A percentile compares a stretch with the other conserved stretches of the same genome.
Conservation (phyloP, 1,140 invertebrate genomes). For the Eupristina koningsbergeri region DNA sequence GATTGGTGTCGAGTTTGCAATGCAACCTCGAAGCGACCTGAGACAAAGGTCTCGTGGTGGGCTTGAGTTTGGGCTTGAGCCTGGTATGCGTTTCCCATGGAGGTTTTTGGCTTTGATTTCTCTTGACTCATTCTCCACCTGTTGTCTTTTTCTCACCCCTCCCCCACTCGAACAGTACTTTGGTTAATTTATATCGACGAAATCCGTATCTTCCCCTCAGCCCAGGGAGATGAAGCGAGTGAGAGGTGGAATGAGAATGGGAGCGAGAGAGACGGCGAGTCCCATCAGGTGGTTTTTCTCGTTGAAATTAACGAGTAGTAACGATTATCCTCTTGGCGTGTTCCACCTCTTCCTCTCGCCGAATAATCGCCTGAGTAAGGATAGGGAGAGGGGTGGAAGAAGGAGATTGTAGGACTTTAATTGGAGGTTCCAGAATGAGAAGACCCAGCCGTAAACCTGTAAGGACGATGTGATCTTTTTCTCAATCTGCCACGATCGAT, state of each 20-base stretch:
- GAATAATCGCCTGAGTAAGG: constrained; percentile 7
- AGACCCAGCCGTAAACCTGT: constrained; percentile 12
- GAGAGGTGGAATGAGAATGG: neutral
- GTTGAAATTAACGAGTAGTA: constrained; percentile 60
- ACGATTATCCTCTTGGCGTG: constrained; percentile 60
- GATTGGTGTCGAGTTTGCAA: neutral
- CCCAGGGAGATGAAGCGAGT: neutral
- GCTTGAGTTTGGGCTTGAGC: neutral
- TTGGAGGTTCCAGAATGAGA: constrained; percentile 42
- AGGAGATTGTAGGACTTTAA: constrained; percentile 16
- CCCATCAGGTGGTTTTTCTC: constrained; percentile 63
- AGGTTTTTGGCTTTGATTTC: constrained; percentile 15
- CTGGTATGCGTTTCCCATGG: constrained; percentile 45
- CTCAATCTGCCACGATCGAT: constrained; percentile 42
- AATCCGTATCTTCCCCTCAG: constrained; percentile 17
- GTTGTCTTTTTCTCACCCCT: constrained; percentile 7
- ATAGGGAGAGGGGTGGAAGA: neutral
- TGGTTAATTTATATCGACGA: constrained; percentile 18
- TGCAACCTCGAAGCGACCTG: neutral
- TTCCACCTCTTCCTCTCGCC: constrained; percentile 36
- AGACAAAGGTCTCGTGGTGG: constrained; percentile 32
- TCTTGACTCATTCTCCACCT: constrained; percentile 20
- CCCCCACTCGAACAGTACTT: neutral
- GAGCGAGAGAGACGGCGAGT: neutral
- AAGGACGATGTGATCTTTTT: constrained; percentile 45